A percentile compares a stretch with the other conserved stretches of the same genome.
phyloP scores from a whole-genome alignment of 2,888 invertebrate genomes.

The Himalopsyche tibetana region DNA sequence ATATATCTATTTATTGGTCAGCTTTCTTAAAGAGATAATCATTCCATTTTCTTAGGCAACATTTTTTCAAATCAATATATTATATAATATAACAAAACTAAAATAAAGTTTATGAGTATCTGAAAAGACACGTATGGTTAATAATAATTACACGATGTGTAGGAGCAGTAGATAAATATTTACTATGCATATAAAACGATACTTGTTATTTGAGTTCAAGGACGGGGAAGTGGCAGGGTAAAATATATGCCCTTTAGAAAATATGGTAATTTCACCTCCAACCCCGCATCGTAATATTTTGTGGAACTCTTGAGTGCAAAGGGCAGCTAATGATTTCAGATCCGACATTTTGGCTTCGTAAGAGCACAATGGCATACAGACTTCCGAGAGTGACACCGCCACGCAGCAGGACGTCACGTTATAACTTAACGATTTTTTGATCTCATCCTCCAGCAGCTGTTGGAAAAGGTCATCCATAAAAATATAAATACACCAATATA shows the following conservation, averaged over 20 bases:
- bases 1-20: too few species aligned
- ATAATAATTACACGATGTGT: too few species aligned
- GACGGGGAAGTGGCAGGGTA: neutral
- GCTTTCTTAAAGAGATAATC: too few species aligned
- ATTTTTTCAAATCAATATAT: too few species aligned
- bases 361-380: constrained; percentile 87
- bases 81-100: too few species aligned
- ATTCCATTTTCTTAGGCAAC: too few species aligned
- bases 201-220: neutral
- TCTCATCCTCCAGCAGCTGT: constrained; percentile 79
- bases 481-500: constrained; percentile 36
- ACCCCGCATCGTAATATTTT: constrained; percentile 82
- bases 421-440: constrained; percentile 80
- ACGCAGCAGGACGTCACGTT: constrained; percentile 89
- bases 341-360: constrained; percentile 90
- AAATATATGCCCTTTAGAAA: constrained; percentile 1
- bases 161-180: neutral
- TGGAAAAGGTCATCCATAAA: constrained; percentile 60
- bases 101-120: too few species aligned
- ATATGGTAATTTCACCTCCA: constrained; percentile 72
- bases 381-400: constrained; percentile 81
- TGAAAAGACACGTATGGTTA: neutral
- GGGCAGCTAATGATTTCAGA: constrained; percentile 83
- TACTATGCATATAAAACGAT: neutral
- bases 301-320: constrained; percentile 86